These are phyloP conservation scores for Anorthoa munda DNA, from an alignment of 2,888 invertebrate species.

Conservation along the genomic window DNA sequence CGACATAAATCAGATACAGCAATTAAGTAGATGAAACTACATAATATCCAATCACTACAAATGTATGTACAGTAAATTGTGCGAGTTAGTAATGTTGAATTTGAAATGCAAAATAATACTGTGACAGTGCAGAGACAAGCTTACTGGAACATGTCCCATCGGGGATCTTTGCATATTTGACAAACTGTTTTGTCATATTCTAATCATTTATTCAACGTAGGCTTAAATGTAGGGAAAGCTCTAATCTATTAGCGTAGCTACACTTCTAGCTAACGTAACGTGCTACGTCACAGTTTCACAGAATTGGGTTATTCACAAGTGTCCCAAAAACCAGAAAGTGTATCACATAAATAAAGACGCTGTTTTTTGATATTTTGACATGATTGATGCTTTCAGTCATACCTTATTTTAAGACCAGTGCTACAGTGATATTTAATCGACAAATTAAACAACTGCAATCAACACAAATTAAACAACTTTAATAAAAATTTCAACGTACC, in stretches of 20 bases:
- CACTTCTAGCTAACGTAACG: neutral
- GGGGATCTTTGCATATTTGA: constrained; percentile 85
- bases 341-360: no score
- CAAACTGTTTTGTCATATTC: constrained; percentile 80
- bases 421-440: no score
- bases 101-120: constrained; percentile 76
- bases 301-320: neutral
- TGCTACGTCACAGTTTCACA: neutral
- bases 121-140: constrained; percentile 71
- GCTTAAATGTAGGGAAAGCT: constrained; percentile 51
- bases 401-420: no score
- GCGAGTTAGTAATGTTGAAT: constrained; percentile 77
- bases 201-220: constrained; percentile 73
- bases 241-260: constrained; percentile 44
- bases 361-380: no score
- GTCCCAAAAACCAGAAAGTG: neutral
- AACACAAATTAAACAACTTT: no score
- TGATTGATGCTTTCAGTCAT: no score
- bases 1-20: neutral
- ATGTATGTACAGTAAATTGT: constrained; percentile 70
- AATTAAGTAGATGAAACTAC: constrained; percentile 9
- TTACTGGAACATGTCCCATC: constrained; percentile 71
- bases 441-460: no score
- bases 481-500: neutral
- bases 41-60: constrained; percentile 58